Evolutionary conservation across 2,113 vertebrate genomes (phyloP), one percentile per base, ranked within the genome.

Genomic region (Uria lomvia): DNA sequence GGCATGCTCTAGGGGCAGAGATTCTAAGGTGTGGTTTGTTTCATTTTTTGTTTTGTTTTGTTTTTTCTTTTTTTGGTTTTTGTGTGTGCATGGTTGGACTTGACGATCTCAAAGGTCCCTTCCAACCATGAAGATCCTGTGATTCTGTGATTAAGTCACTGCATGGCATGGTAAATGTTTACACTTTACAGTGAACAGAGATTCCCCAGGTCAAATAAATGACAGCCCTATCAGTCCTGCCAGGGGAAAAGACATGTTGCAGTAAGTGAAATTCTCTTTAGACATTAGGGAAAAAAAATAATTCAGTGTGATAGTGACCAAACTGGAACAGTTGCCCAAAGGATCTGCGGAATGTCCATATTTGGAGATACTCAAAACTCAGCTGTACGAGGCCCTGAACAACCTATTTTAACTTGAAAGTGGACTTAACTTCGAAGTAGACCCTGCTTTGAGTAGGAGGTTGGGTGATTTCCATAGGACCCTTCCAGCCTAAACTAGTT

Each of bases 81-180:
- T 38, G 38, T 38, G 38, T 38, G 38, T 38, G 38, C 38, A 38
- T 38, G 38, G 38, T 38, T 38, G 38, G 38, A 38, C 38, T 38
- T 38, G 38, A 38, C 9, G 38, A 38, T 38, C 38, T 38, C 38
- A 38, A 38, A 38, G 38, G 38, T 38, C 38, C 38, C 38, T 38
- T 38, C 38, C 38, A 38, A 38, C 38, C 38, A 38, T 38, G 38
- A 38, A 38, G 38, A 38, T 38, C 38, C 38, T 38, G 38, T 38
- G 38, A 38, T 38, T 38, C 38, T 38, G 38, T 38, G 38, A 38
- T 38, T 74, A 79, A 71, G 50, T 18, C 22, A 34, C 42, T 36
- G 11, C 52, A 21, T 24, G 34, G 8, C 43, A 40, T 1, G 0
- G 34, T 58, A 42, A 73, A 19, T 0, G 0, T 66, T 58, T 52